phyloP scores from a whole-genome alignment of 2,888 invertebrate genomes.

The Yponomeuta cagnagella region DNA sequence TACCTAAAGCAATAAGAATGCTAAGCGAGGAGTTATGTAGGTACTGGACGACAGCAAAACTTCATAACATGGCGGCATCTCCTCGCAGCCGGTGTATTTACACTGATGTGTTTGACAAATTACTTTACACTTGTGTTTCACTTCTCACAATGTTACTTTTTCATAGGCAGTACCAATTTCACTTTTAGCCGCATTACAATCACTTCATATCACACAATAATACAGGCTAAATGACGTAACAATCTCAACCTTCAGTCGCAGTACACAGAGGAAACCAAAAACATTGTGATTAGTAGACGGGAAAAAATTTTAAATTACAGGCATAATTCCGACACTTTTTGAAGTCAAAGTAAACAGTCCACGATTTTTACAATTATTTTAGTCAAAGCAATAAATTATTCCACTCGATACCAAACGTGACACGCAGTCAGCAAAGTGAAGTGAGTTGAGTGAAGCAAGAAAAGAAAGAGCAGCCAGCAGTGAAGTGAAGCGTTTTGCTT shows the following conservation, averaged over 20 bases:
- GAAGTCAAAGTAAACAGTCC: conserved; percentile 27
- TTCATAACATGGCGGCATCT: conserved; percentile 75
- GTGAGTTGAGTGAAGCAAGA: neutral
- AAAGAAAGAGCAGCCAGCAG: conserved; percentile 20
- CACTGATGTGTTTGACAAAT: conserved; percentile 42
- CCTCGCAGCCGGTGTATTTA: conserved; percentile 64
- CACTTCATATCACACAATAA: conserved; percentile 58
- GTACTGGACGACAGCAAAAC: conserved; percentile 65
- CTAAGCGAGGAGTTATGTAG: neutral
- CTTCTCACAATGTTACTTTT: neutral
- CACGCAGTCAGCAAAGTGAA: conserved; percentile 70
- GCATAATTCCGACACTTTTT: neutral
- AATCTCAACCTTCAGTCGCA: conserved; percentile 75
- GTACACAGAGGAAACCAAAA: conserved; percentile 41
- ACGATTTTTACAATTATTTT: conserved; percentile 42
- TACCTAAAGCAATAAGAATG: neutral
- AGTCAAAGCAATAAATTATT: conserved; percentile 52
- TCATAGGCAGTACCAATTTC: conserved; percentile 41
- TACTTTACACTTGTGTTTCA: conserved; percentile 39
- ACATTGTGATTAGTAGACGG: conserved; percentile 31
- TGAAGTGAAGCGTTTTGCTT: conserved; percentile 17
- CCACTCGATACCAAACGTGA: conserved; percentile 68
- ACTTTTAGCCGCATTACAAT: conserved; percentile 31
- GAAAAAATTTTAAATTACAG: neutral
- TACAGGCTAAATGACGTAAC: conserved; percentile 73